Conservation (phyloP, 2,113 vertebrate species). For the Sinocyclocheilus anshuiensis region DNA sequence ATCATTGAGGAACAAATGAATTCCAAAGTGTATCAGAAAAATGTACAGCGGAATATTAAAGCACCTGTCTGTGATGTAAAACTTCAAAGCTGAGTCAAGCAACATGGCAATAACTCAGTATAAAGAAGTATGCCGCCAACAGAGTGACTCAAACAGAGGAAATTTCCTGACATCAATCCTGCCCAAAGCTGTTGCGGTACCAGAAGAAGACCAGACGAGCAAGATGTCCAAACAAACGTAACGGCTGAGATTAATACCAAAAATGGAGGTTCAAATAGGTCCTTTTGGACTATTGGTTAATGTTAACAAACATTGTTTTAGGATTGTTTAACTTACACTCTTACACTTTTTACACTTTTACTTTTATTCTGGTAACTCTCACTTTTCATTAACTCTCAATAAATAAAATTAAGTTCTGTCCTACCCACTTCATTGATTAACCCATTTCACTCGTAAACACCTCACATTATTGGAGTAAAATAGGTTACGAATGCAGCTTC, state of each 20-base stretch:
- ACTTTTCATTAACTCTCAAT: neutral
- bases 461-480: neutral
- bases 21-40: constrained; percentile 55
- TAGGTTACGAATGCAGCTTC: neutral
- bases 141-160: neutral
- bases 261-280: neutral
- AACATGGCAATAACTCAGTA: neutral
- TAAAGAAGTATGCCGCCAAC: neutral
- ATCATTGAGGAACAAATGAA: constrained; percentile 5
- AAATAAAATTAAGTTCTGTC: neutral
- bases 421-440: neutral
- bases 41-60: neutral
- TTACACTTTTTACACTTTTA: no score
- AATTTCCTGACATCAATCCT: neutral
- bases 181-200: neutral
- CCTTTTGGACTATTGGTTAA: neutral
- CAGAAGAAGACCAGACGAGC: neutral
- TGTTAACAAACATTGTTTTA: neutral
- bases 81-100: constrained; percentile 20
- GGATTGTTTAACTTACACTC: no score
- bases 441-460: neutral
- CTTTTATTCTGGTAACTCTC: neutral
- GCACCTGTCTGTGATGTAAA: constrained; percentile 20
- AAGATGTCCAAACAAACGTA: neutral
- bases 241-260: neutral